phyloP scores from a whole-genome alignment of 2,888 invertebrate species.

The Cryptophagus acutangulus region DNA sequence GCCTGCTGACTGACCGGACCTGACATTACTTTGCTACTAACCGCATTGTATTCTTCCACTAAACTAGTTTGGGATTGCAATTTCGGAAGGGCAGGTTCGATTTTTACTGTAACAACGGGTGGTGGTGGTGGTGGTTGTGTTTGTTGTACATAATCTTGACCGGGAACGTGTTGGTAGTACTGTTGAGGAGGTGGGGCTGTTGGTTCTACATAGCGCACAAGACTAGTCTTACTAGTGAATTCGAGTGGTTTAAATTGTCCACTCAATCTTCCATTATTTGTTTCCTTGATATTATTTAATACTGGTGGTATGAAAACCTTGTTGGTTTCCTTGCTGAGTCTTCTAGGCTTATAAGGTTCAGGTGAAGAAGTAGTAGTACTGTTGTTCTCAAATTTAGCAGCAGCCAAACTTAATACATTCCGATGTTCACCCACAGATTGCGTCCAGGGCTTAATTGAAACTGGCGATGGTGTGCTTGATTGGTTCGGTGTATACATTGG shows the following conservation, averaged over 20 bases:
- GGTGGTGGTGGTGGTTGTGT: background rate
- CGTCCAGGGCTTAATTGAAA: slow-evolving; percentile 54
- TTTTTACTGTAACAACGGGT: background rate
- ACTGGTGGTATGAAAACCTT: slow-evolving; percentile 30
- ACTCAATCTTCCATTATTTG: slow-evolving; percentile 44
- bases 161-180: slow-evolving; percentile 24
- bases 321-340: slow-evolving; percentile 34
- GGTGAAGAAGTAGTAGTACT: slow-evolving; percentile 11
- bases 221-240: slow-evolving; percentile 24
- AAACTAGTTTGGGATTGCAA: background rate
- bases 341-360: slow-evolving; percentile 31
- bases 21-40: slow-evolving; percentile 67
- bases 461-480: slow-evolving; percentile 25
- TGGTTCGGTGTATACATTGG: slow-evolving; percentile 31
- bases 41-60: slow-evolving; percentile 54
- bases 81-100: background rate
- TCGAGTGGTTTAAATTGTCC: slow-evolving; percentile 32
- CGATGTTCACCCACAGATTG: slow-evolving; percentile 47
- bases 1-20: slow-evolving; percentile 71
- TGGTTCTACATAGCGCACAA: slow-evolving; percentile 22
- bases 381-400: slow-evolving; percentile 52
- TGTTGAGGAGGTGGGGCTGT: slow-evolving; percentile 4
- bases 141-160: slow-evolving; percentile 13
- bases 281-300: too few species aligned
- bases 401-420: slow-evolving; percentile 52